Evolutionary conservation across 2,888 invertebrate species (phyloP).

Genomic region (Ophioninae sp.): DNA sequence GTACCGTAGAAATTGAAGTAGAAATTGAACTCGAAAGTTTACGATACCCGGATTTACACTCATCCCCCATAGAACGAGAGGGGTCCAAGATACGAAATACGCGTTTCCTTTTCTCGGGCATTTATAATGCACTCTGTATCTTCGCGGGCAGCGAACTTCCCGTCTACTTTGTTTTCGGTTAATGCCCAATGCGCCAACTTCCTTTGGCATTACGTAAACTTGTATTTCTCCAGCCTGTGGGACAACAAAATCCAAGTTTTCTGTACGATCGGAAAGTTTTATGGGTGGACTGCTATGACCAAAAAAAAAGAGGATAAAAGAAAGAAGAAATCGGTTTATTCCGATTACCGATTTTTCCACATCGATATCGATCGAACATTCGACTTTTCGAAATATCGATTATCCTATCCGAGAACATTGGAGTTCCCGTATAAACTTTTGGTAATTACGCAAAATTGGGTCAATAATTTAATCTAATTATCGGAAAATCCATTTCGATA

Average conservation of each 20-base stretch:
- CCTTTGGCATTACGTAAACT: conserved; percentile 40
- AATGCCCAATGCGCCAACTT: conserved; percentile 39
- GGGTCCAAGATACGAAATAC: neutral
- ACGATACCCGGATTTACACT: conserved; percentile 1
- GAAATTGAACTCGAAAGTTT: conserved; percentile 15
- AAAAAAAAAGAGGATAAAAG: conserved; percentile 4
- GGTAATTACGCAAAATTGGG: too few species aligned
- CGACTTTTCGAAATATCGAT: too few species aligned
- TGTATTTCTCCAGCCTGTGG: conserved; percentile 8
- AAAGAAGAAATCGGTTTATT: conserved; percentile 5
- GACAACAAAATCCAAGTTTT: neutral
- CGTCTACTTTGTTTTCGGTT: conserved; percentile 52
- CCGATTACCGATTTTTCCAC: conserved; percentile 7
- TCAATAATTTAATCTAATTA: too few species aligned
- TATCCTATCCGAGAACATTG: too few species aligned
- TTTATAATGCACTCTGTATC: conserved; percentile 33
- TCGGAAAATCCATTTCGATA: too few species aligned
- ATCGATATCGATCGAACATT: neutral
- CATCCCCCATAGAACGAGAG: neutral
- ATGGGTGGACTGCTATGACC: conserved; percentile 6
- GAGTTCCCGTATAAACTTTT: too few species aligned
- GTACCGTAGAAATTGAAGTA: neutral
- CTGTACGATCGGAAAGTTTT: conserved; percentile 39
- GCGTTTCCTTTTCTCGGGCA: neutral
- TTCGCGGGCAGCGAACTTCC: conserved; percentile 34